Base-by-base conservation (phyloP, 2,888 invertebrate species). In the Nezara viridula region DNA sequence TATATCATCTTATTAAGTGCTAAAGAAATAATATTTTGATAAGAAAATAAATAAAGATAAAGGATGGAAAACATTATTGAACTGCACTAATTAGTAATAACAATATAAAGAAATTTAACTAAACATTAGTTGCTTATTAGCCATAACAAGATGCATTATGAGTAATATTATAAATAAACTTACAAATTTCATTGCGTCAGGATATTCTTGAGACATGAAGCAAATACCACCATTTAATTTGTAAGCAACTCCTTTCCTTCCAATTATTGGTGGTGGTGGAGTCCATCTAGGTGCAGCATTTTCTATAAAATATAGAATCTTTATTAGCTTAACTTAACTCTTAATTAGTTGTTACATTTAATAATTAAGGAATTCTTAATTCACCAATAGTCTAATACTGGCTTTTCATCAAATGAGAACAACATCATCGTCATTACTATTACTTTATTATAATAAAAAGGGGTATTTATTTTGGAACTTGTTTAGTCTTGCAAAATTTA, bases 171-270 rank as follows among this genome's bases (percentile, higher is more conserved):
- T n/a, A n/a, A n/a, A n/a, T n/a, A 40, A 85, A 86, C 86, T 87
- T 86, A 90, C 90, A 60, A 49, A 81, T 86, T 88, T 89, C 49
- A 90, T 88, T 14, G 90, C 52, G 49, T 90, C 90, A 14, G 90
- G 90, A 77, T 88, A 90, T 50, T 90, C 90, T 50, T 90, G 81
- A 16, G 89, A 50, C 52, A 89, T 90, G 21, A 90, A 88, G 66
- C 86, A 89, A 37, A 90, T 86, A 32, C 88, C 90, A 19, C 90
- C 90, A 49, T 90, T 86, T 37, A 89, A 55, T 66, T 88, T 90
- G 60, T 90, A 90, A 86, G 87, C 49, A 32, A 85, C 89, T 49
- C 89, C 90, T 55, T 86, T 86, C 81, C 90, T 90, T 16, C 90
- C 90, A 12, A 55, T 27, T 47, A 90, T 90, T 5, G 90, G 90